Evolutionary conservation across 2,113 vertebrate species (phyloP).

Genomic region (Hydropotes inermis): DNA sequence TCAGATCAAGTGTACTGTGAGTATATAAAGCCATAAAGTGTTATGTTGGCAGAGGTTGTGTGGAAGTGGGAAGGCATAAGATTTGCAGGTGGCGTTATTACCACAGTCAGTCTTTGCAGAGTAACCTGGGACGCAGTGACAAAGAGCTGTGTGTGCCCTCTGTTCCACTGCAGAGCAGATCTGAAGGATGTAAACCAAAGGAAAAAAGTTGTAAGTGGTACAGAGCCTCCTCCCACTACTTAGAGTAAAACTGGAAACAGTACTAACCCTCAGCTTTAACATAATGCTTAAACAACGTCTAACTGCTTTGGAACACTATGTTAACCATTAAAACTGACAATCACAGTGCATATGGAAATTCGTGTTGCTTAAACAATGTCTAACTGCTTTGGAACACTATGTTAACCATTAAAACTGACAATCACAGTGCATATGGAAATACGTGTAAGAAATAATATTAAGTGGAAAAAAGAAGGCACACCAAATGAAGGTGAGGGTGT

Average conservation of each 20-base stretch:
- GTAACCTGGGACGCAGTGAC: background rate
- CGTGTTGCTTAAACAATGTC: background rate
- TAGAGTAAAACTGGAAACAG: background rate
- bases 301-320: background rate
- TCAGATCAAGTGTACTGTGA: background rate
- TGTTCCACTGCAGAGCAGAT: slow-evolving; percentile 4
- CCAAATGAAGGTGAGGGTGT: background rate
- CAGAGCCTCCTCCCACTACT: background rate
- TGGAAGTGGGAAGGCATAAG: background rate
- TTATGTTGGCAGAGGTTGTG: background rate
- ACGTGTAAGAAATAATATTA: background rate
- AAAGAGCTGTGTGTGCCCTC: background rate
- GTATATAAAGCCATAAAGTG: background rate
- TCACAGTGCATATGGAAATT: no score
- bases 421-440: background rate
- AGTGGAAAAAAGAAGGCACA: background rate
- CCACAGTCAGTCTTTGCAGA: background rate
- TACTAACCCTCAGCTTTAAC: background rate
- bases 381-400: background rate
- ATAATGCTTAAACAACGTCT: background rate
- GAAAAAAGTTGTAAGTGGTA: background rate
- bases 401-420: background rate
- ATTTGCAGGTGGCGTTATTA: background rate
- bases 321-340: background rate
- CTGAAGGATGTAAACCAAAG: background rate